Evolutionary conservation across 2,113 vertebrate genomes (phyloP).

Genomic region (Willisornis vidua): DNA sequence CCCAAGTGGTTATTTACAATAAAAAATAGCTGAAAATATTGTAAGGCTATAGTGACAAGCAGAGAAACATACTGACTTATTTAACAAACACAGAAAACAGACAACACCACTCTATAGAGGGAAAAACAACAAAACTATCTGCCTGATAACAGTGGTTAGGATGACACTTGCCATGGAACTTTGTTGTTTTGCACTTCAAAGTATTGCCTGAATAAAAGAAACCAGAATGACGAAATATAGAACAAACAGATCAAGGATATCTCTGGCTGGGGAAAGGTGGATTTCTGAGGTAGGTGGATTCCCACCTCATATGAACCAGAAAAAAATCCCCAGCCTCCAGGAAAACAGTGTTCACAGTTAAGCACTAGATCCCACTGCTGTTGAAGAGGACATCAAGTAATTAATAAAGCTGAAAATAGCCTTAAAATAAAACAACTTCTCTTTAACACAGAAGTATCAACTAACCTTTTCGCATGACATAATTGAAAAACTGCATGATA

Average conservation of each 20-base stretch:
- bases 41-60: background rate
- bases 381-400: background rate
- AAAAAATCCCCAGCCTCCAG: background rate
- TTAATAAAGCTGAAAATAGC: background rate
- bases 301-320: background rate
- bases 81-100: background rate
- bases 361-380: background rate
- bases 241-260: background rate
- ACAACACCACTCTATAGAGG: background rate
- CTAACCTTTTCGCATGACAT: conserved; percentile 97
- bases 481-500: conserved; percentile 99
- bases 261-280: background rate
- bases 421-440: background rate
- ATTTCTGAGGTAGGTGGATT: background rate
- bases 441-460: background rate
- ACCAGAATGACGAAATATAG: background rate
- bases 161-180: background rate
- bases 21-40: background rate
- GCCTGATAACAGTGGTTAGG: background rate
- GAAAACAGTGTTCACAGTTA: background rate
- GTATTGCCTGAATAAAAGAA: background rate
- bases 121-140: background rate
- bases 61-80: background rate
- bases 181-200: background rate
- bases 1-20: background rate